These are phyloP conservation scores for Pyrocephalus nanus DNA, from an alignment of 2,797 vertebrate species.

Conservation along the genomic window DNA sequence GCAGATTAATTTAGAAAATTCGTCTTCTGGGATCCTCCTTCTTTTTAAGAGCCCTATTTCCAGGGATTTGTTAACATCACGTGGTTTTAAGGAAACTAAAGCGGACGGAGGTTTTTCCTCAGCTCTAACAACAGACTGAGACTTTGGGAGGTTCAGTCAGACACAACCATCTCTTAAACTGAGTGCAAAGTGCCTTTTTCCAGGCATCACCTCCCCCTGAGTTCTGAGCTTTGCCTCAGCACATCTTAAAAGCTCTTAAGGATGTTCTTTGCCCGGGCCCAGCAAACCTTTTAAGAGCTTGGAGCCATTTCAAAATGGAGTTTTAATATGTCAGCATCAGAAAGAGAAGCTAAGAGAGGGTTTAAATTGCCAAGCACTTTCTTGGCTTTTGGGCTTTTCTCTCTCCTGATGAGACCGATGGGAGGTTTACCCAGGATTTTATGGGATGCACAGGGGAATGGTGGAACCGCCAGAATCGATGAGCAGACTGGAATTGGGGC, in stretches of 20 bases:
- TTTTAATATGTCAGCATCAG: constrained; percentile 32
- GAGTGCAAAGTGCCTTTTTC: neutral
- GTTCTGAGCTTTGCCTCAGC: constrained; percentile 1
- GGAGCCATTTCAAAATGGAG: constrained; percentile 40
- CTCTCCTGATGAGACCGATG: neutral
- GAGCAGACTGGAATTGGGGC: neutral
- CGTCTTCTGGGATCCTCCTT: neutral
- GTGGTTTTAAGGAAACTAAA: neutral
- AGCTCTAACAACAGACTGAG: neutral
- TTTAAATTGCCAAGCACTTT: neutral
- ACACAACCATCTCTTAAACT: neutral
- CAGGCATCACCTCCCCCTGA: neutral
- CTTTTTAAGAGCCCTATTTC: rapidly evolving
- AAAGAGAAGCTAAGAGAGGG: neutral
- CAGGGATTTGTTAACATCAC: neutral
- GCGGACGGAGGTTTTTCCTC: neutral
- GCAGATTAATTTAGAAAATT: neutral
- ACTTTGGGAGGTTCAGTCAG: neutral
- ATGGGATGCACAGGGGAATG: rapidly evolving
- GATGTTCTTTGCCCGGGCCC: constrained; percentile 29
- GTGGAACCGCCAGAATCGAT: rapidly evolving
- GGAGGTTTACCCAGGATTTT: neutral
- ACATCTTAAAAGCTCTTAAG: constrained; percentile 18
- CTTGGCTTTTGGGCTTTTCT: neutral
- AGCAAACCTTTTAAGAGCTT: constrained; percentile 10